These are phyloP conservation scores for Lanistes nyassanus DNA, from an alignment of 1,140 invertebrate genomes.

Conservation along the genomic window DNA sequence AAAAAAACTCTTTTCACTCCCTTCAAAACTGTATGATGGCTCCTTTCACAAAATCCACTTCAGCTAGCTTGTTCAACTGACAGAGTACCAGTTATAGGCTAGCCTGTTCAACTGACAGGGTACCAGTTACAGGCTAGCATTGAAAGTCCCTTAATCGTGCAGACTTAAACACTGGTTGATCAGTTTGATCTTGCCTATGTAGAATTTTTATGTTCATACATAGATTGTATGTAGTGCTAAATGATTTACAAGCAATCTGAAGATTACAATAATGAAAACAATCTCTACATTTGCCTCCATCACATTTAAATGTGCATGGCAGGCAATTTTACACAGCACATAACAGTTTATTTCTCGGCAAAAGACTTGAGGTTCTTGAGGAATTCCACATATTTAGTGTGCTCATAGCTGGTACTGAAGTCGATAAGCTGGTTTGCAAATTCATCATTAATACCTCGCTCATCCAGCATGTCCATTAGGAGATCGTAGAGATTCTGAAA, in stretches of 20 bases:
- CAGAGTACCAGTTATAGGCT: too few species aligned
- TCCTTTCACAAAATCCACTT: too few species aligned
- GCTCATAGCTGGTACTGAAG: slow-evolving; percentile 90
- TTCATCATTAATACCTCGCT: slow-evolving; percentile 91
- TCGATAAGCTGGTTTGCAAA: slow-evolving; percentile 88
- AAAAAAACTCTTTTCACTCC: too few species aligned
- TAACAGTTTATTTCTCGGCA: slow-evolving; percentile 42
- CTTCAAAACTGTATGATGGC: too few species aligned
- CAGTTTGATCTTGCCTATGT: background rate
- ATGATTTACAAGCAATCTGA: background rate
- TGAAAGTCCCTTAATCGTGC: too few species aligned
- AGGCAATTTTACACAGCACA: background rate
- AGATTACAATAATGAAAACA: background rate
- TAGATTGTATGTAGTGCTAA: background rate
- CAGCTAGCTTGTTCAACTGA: too few species aligned
- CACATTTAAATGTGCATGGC: too few species aligned
- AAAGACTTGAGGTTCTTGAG: slow-evolving; percentile 88
- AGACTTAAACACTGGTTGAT: background rate
- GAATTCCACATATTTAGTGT: slow-evolving; percentile 85
- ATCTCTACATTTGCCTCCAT: background rate
- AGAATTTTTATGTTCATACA: background rate
- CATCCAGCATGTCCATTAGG: slow-evolving; percentile 91
- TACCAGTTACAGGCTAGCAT: too few species aligned
- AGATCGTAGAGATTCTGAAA: slow-evolving; percentile 92
- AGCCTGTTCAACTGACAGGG: too few species aligned